Conservation (phyloP, 2,888 invertebrate genomes). For the Charanyca ferruginea region DNA sequence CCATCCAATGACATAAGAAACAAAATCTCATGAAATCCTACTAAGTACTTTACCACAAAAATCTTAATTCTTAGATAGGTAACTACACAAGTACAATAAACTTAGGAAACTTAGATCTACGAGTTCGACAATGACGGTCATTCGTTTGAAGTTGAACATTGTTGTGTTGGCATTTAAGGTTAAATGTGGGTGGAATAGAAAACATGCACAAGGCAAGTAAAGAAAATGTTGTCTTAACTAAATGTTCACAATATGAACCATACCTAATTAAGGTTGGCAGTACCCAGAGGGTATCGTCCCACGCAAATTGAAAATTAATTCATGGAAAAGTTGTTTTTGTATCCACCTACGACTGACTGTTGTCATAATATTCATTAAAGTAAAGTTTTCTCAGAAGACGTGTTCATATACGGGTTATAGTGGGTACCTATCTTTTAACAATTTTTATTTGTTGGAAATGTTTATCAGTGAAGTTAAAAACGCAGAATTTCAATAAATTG, state of each 20-base stretch:
- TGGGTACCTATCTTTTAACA: no score
- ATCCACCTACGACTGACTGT: background rate
- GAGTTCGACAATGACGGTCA: slow-evolving; percentile 8
- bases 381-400: background rate
- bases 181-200: slow-evolving; percentile 40
- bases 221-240: slow-evolving; percentile 25
- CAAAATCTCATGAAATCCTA: no score
- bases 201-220: slow-evolving; percentile 15
- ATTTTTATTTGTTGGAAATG: background rate
- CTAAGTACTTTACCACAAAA: no score
- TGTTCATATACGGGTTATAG: background rate
- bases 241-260: slow-evolving; percentile 30
- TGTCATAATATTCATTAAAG: background rate
- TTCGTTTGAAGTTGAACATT: background rate
- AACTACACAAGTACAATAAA: no score
- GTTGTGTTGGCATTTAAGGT: slow-evolving; percentile 36
- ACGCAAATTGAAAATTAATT: slow-evolving; percentile 38
- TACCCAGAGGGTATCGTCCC: slow-evolving; percentile 8
- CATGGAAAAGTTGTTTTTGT: slow-evolving; percentile 13
- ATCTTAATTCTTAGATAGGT: no score
- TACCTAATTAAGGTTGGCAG: slow-evolving; percentile 35
- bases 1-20: no score
- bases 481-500: no score
- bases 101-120: slow-evolving; percentile 8
- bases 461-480: no score